Evolutionary conservation across 2,888 invertebrate genomes (phyloP).

Genomic region (Eristalis intricaria): DNA sequence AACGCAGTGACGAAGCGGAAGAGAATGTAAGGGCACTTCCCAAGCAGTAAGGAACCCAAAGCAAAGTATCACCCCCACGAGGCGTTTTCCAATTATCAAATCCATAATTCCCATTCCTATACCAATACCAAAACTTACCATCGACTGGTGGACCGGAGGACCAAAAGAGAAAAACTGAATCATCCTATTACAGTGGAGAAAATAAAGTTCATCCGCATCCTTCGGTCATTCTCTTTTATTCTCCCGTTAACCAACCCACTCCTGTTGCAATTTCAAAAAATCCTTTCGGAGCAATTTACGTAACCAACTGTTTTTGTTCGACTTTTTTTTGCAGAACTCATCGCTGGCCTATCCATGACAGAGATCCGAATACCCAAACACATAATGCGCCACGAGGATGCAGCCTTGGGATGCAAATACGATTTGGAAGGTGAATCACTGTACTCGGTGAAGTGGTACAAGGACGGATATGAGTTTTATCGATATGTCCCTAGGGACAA

Average conservation of each 20-base stretch:
- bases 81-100: too few species aligned
- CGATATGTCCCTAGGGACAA: constrained; percentile 91
- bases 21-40: too few species aligned
- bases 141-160: neutral
- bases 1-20: too few species aligned
- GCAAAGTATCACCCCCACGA: too few species aligned
- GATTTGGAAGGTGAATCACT: constrained; percentile 91
- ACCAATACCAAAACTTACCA: too few species aligned
- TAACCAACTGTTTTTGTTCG: constrained; percentile 19
- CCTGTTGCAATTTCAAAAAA: neutral
- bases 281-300: neutral
- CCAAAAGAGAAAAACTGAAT: constrained; percentile 37
- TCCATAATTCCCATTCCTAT: too few species aligned
- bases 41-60: too few species aligned
- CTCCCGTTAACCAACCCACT: neutral
- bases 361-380: constrained; percentile 92
- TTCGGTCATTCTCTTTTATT: constrained; percentile 14
- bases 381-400: constrained; percentile 89
- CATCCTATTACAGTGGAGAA: constrained; percentile 30
- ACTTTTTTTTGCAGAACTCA: constrained; percentile 79
- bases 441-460: constrained; percentile 96
- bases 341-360: constrained; percentile 85
- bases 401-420: constrained; percentile 90
- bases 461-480: constrained; percentile 94
- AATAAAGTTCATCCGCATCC: constrained; percentile 17